Evolutionary conservation across 2,888 invertebrate species (phyloP), one percentile per base, ranked within the genome.

Genomic region (Empis stercorea): DNA sequence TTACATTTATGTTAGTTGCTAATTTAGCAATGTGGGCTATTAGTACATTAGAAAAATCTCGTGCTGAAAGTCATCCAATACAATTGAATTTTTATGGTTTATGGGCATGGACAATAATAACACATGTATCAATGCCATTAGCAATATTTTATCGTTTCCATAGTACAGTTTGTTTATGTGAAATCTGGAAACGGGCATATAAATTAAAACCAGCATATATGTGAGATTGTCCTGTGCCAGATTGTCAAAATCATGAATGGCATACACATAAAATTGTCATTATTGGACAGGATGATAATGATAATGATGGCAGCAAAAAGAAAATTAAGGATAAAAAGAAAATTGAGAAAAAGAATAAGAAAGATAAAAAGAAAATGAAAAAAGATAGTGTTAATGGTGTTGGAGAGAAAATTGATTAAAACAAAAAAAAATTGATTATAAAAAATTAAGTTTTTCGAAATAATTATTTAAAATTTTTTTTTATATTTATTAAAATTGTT

Each of bases 51-150:
- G 92, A 93, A 65, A 92, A 92, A 59, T 87, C 88, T 1, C 74
- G 91, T 17, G 87, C 92, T 0, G 91, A 92, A 61, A 89, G 89
- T 7, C 88, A 92, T 65, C 92, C 92, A 10, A 85, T 92, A 39
- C 93, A 94, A 67, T 70, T 92, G 54, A 84, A 88, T 61, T 93
- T 94, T 70, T 93, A 91, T 60, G 92, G 92, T 0, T 72, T 88
- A 36, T 92, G 91, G 91, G 91, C 91, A 30, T 94, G 93, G 93
- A 91, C 92, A 13, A 91, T 94, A 51, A 92, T 94, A 51, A 92
- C 89, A 1, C 92, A 94, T 62, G 88, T 94, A 2, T 89, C 89
- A 2, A 91, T 92, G 84, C 94, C 94, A 0, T 59, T 83, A 58
- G 91, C 92, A 2, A 93, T 94, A 52, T 94, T 94, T 71, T 94